Evolutionary conservation across 2,888 invertebrate species (phyloP).

Genomic region (Netelia inedita): DNA sequence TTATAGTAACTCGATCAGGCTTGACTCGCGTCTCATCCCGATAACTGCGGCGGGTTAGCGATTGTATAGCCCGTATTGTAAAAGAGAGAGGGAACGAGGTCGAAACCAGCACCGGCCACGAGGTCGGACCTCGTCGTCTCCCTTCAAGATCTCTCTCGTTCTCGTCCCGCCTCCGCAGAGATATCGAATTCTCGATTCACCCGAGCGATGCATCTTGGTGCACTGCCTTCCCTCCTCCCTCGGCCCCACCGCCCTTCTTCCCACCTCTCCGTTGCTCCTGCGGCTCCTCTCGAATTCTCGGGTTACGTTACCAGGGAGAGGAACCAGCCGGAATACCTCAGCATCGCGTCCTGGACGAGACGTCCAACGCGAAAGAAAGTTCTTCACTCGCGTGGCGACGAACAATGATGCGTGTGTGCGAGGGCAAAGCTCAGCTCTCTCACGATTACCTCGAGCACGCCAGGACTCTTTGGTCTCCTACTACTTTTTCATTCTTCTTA

Average conservation of each 20-base stretch:
- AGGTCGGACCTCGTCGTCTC: slow-evolving; percentile 51
- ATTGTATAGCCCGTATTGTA: not conserved
- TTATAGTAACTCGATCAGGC: slow-evolving; percentile 72
- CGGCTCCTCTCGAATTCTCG: slow-evolving; percentile 66
- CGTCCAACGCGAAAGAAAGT: slow-evolving; percentile 46
- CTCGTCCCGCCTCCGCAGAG: slow-evolving; percentile 63
- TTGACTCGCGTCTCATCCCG: slow-evolving; percentile 68
- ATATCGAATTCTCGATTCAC: slow-evolving; percentile 70
- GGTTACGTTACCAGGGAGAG: slow-evolving; percentile 50
- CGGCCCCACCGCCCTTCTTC: slow-evolving; percentile 56
- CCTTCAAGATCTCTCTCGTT: slow-evolving; percentile 54
- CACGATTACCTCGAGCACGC: slow-evolving; percentile 47
- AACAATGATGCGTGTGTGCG: slow-evolving; percentile 38
- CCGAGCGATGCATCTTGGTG: slow-evolving; percentile 65
- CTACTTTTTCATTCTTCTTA: not conserved
- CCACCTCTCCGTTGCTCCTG: slow-evolving; percentile 26
- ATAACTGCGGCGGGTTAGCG: slow-evolving; percentile 18
- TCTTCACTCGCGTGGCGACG: slow-evolving; percentile 47
- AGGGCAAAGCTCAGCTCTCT: slow-evolving; percentile 54
- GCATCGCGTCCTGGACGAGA: slow-evolving; percentile 36
- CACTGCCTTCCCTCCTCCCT: slow-evolving; percentile 42
- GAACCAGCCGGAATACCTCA: slow-evolving; percentile 59
- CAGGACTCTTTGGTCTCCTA: slow-evolving; percentile 3
- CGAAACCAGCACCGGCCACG: slow-evolving; percentile 51
- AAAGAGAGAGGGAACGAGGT: slow-evolving; percentile 48